These are phyloP conservation scores for Macrosiphum euphorbiae DNA, from an alignment of 2,888 invertebrate species.

Conservation along the genomic window DNA sequence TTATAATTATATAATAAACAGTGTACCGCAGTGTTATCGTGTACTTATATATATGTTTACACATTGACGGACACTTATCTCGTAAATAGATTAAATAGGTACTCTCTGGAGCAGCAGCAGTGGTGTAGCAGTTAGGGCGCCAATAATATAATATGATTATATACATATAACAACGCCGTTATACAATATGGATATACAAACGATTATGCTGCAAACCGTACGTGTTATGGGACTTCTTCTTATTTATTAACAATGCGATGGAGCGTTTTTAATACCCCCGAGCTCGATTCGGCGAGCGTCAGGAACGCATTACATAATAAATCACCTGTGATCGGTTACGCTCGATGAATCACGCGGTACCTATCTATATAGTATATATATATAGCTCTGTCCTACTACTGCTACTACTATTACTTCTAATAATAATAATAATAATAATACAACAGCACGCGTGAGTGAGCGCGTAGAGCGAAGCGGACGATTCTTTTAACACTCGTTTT, in stretches of 20 bases:
- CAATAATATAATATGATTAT: too few relatives aligned
- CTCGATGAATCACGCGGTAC: neutral
- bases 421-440: neutral
- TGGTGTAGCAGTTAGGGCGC: too few relatives aligned
- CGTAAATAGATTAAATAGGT: too few relatives aligned
- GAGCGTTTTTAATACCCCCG: slow-evolving; percentile 19
- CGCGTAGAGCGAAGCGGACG: neutral
- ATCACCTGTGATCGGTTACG: slow-evolving; percentile 39
- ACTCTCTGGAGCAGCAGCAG: too few relatives aligned
- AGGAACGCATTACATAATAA: slow-evolving; percentile 25
- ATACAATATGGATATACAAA: neutral
- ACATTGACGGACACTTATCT: too few relatives aligned
- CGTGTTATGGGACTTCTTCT: slow-evolving; percentile 32
- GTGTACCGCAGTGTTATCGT: too few relatives aligned
- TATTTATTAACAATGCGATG: slow-evolving; percentile 26
- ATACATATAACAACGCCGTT: neutral
- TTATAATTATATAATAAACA: too few relatives aligned
- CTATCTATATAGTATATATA: neutral
- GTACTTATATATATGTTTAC: too few relatives aligned
- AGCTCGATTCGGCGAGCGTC: neutral
- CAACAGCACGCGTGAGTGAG: neutral
- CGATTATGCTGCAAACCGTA: slow-evolving; percentile 20
- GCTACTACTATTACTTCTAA: neutral
- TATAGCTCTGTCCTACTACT: neutral
- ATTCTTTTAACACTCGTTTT: neutral